phyloP scores from a whole-genome alignment of 2,888 invertebrate species.

The Epistrophe eligans region DNA sequence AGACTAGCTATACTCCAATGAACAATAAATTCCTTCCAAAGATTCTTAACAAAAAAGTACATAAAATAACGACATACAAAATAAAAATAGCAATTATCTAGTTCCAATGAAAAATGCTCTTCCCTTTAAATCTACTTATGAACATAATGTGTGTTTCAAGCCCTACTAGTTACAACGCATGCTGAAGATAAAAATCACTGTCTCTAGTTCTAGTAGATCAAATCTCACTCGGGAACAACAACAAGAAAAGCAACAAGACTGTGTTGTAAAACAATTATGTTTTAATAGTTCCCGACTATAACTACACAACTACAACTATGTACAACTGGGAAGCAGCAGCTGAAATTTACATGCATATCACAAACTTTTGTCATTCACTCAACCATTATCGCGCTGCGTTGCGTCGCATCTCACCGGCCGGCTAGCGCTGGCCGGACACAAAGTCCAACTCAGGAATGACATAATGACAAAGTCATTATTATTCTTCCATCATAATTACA shows the following conservation, averaged over 20 bases:
- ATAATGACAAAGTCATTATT: slow-evolving; percentile 71
- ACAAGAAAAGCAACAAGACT: slow-evolving; percentile 24
- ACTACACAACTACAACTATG: too few relatives aligned
- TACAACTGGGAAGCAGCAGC: slow-evolving; percentile 8
- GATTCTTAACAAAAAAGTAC: neutral
- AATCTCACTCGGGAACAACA: slow-evolving; percentile 34
- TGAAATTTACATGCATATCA: slow-evolving; percentile 62
- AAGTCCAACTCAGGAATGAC: slow-evolving; percentile 50
- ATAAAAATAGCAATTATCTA: slow-evolving; percentile 29
- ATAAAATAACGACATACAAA: slow-evolving; percentile 9
- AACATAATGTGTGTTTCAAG: neutral
- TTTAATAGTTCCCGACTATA: slow-evolving; percentile 39
- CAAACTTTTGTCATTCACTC: slow-evolving; percentile 33
- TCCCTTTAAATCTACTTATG: neutral
- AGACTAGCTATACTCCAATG: neutral
- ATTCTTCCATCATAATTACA: slow-evolving; percentile 56
- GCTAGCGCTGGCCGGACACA: neutral
- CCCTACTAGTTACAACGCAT: neutral
- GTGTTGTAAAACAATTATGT: slow-evolving; percentile 44
- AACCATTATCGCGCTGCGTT: neutral
- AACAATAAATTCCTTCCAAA: neutral
- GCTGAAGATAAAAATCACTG: slow-evolving; percentile 13
- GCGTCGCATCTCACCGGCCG: too few relatives aligned
- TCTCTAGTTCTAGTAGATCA: slow-evolving; percentile 9
- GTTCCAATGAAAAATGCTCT: slow-evolving; percentile 32